Evolutionary conservation across 1,140 invertebrate genomes (phyloP).

Genomic region (Ruditapes philippinarum): DNA sequence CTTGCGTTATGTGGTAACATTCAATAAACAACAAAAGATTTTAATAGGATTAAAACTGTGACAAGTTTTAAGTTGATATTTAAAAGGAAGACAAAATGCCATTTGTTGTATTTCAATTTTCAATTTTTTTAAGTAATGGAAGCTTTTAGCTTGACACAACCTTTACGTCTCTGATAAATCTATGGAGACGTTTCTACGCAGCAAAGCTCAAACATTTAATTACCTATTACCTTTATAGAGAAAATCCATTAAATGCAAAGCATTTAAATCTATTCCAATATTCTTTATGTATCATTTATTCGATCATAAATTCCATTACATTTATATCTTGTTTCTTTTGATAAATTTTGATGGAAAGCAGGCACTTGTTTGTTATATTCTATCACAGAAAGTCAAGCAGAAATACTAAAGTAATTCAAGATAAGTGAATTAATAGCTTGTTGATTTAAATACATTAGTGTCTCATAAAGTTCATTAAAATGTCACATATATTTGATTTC

Average conservation of each 20-base stretch:
- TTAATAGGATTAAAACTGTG: too few relatives aligned
- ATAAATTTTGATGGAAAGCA: neutral
- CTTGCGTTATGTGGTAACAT: too few relatives aligned
- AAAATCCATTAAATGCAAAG: neutral
- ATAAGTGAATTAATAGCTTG: neutral
- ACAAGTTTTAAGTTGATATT: too few relatives aligned
- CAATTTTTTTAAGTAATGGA: too few relatives aligned
- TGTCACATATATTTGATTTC: neutral
- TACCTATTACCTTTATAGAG: neutral
- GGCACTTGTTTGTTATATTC: too few relatives aligned
- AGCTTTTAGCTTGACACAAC: too few relatives aligned
- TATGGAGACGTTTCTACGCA: neutral
- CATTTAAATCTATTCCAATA: neutral
- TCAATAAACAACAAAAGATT: too few relatives aligned
- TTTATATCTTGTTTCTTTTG: neutral
- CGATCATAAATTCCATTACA: neutral
- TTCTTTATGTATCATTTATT: conserved; percentile 4
- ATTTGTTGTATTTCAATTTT: too few relatives aligned
- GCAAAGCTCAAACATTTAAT: neutral
- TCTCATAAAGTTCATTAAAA: neutral
- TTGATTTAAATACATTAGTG: neutral
- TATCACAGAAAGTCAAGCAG: neutral
- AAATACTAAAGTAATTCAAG: neutral
- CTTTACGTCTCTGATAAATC: too few relatives aligned
- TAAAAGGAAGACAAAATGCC: too few relatives aligned